Evolutionary conservation across 2,113 vertebrate genomes (phyloP), one percentile per base, ranked within the genome.

Genomic region (Eurystomus gularis): DNA sequence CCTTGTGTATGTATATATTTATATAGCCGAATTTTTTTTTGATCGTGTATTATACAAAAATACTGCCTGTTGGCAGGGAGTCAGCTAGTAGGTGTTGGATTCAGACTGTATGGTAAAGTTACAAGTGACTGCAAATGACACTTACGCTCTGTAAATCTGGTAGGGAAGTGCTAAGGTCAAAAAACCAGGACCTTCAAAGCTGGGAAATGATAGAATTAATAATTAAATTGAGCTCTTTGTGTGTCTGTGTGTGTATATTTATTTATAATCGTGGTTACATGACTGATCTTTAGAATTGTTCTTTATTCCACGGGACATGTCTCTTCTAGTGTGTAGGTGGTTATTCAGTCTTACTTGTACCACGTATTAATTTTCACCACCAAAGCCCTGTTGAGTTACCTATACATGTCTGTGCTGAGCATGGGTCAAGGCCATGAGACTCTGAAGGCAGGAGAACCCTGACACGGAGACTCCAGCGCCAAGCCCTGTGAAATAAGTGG

Each of bases 21-120:
- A 96, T 96, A 75, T 90, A 93, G 78, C 84, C 88, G 66, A 95
- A 82, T 88, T 65, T 35, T 93, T 96, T 95, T 96, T 96, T 89
- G 65, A 95, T 96, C 93, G 77, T 44, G 85, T 96, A 93, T 96
- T 91, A 85, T 91, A 96, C 54, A 95, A 96, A 97, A 96, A 97
- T 95, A 95, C 44, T 95, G 90, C 75, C 87, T 96, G 91, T 86
- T 97, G 92, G 93, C 96, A 95, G 87, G 37, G 85, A 93, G 23
- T 91, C 84, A 91, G 89, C 84, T 82, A 85, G 95, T 93, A 96
- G 95, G 93, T 96, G 96, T 96, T 51, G 20, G 84, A 93, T 90
- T 93, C 84, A 76, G 71, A 96, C 89, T 10, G 52, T 86, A 94
- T 94, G 19, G 13, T 91, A 94, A 95, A 93, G 84, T 91, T 97